phyloP scores from a whole-genome alignment of 1,140 invertebrate genomes.

The Drosophila arawakana region DNA sequence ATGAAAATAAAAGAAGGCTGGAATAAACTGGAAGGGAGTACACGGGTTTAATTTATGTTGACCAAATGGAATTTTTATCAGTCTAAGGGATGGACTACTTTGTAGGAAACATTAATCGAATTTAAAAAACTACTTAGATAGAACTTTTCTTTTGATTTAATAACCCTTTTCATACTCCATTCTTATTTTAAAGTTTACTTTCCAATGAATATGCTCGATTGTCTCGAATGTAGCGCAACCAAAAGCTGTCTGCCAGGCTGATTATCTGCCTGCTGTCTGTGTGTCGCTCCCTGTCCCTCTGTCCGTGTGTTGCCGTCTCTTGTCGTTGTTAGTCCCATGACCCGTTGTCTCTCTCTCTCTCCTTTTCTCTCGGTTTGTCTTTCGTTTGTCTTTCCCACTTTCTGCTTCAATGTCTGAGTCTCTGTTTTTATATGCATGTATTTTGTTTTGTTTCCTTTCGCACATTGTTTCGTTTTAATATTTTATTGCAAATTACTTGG shows the following conservation, averaged over 20 bases:
- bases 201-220: slow-evolving; percentile 3
- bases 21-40: neutral
- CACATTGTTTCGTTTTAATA: slow-evolving; percentile 72
- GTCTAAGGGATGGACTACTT: no score
- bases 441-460: slow-evolving; percentile 65
- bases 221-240: slow-evolving; percentile 41
- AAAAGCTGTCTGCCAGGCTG: slow-evolving; percentile 50
- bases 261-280: slow-evolving; percentile 45
- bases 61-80: no score
- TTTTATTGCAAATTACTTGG: slow-evolving; percentile 63
- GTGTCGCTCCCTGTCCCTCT: neutral
- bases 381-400: slow-evolving; percentile 2
- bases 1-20: neutral
- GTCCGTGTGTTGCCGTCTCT: neutral
- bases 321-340: slow-evolving; percentile 5
- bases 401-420: slow-evolving; percentile 32
- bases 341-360: slow-evolving; percentile 15
- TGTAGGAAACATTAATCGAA: no score
- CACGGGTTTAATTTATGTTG: neutral
- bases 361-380: slow-evolving; percentile 2
- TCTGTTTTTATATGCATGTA: slow-evolving; percentile 26
- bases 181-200: slow-evolving; percentile 1
- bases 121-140: no score
- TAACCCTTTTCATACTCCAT: neutral
- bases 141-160: no score